These are phyloP conservation scores for Neopelma chrysocephalum DNA, from an alignment of 2,797 vertebrate species.

Conservation along the genomic window DNA sequence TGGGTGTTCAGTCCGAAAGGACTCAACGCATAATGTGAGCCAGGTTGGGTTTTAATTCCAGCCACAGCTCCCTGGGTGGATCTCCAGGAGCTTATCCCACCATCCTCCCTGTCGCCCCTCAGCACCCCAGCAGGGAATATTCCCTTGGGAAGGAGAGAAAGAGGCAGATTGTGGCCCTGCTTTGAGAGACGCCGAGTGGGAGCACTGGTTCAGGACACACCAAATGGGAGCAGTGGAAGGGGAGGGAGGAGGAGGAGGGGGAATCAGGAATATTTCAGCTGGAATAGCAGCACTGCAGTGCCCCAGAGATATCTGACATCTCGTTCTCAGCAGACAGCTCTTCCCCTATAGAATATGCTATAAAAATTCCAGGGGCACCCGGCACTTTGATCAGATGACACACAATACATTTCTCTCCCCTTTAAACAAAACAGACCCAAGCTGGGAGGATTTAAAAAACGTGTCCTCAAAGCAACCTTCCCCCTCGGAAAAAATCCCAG, in stretches of 20 bases:
- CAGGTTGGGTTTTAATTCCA: conserved; percentile 69
- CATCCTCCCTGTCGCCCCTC: not conserved
- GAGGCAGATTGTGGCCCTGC: not conserved
- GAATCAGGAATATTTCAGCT: not conserved
- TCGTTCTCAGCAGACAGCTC: conserved; percentile 25
- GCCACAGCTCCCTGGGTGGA: not conserved
- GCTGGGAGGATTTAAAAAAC: not conserved
- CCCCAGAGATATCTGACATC: conserved; percentile 39
- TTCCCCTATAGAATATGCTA: not conserved
- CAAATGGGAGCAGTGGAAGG: not conserved
- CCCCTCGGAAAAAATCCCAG: not conserved
- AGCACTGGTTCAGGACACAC: not conserved
- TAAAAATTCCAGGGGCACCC: conserved; percentile 59
- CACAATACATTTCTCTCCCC: conserved; percentile 52
- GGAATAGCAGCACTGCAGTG: not conserved
- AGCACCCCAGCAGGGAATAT: not conserved
- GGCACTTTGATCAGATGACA: conserved; percentile 63
- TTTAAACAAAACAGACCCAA: conserved; percentile 61
- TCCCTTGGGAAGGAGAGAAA: not conserved
- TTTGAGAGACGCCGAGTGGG: not conserved
- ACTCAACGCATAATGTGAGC: conserved; percentile 71
- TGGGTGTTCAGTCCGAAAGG: not conserved
- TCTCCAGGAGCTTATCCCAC: not conserved
- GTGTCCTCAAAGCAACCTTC: conserved; percentile 28
- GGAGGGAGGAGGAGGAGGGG: not conserved